Conservation (phyloP, 2,797 vertebrate species). For the Steatocranus sp. region DNA sequence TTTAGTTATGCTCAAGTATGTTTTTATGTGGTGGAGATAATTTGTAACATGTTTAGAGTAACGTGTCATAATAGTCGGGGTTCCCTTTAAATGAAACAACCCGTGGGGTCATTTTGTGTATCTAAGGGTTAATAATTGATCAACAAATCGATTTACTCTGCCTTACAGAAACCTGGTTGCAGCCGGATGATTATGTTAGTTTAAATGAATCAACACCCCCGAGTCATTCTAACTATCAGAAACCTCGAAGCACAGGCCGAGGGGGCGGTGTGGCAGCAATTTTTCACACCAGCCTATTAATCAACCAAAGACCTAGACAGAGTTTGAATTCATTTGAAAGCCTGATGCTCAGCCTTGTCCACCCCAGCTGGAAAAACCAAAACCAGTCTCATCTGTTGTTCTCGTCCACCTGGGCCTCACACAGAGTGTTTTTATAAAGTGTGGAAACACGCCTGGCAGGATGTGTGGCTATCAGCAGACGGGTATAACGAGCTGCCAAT, state of each 20-base stretch:
- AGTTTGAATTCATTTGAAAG: neutral
- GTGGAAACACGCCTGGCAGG: neutral
- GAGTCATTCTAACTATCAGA: neutral
- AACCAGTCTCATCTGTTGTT: neutral
- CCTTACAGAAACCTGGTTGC: too few relatives aligned
- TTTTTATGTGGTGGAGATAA: rapidly evolving
- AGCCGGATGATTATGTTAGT: too few relatives aligned
- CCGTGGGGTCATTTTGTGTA: too few relatives aligned
- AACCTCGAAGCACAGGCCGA: neutral
- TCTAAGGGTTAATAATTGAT: too few relatives aligned
- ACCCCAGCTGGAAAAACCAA: neutral
- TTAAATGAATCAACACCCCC: neutral
- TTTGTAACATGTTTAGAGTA: neutral
- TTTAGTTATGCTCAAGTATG: neutral
- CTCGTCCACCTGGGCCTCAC: neutral
- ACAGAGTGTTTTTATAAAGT: neutral
- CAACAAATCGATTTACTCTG: too few relatives aligned
- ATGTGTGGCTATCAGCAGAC: neutral
- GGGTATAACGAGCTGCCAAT: rapidly evolving
- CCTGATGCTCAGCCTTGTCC: neutral
- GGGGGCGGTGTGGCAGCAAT: rapidly evolving
- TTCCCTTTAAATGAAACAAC: neutral
- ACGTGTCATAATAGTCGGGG: neutral
- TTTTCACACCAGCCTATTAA: neutral
- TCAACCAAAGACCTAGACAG: neutral